These are phyloP conservation scores for Puffinus mauretanicus DNA, from an alignment of 2,113 vertebrate genomes.

Conservation along the genomic window DNA sequence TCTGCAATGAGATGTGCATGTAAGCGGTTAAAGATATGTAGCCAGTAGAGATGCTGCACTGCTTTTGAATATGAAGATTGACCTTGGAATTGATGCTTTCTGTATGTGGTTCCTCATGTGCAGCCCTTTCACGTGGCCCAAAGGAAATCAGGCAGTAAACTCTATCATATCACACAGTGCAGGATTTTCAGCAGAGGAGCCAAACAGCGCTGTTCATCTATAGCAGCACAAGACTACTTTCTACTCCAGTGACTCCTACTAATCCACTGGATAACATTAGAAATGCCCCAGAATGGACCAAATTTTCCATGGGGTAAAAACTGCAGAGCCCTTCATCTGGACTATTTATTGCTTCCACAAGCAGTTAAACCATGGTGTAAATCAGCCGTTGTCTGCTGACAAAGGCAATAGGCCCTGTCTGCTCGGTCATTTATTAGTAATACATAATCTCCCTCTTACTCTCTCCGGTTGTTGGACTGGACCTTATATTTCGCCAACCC, in stretches of 20 bases:
- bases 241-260: background rate
- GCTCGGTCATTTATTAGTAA: background rate
- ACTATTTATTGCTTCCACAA: background rate
- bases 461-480: background rate
- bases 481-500: background rate
- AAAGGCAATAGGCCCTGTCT: conserved; percentile 18
- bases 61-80: background rate
- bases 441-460: background rate
- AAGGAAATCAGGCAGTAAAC: background rate
- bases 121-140: background rate
- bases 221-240: background rate
- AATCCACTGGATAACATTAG: background rate
- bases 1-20: background rate
- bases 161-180: background rate
- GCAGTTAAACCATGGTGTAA: background rate
- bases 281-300: background rate
- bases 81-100: background rate
- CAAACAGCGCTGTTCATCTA: background rate
- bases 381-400: conserved; percentile 25
- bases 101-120: background rate
- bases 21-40: background rate
- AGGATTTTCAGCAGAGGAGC: background rate
- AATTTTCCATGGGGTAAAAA: background rate
- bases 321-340: background rate
- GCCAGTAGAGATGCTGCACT: background rate